Base-by-base conservation (phyloP, 2,113 vertebrate genomes). In the Pterocles burchelli region DNA sequence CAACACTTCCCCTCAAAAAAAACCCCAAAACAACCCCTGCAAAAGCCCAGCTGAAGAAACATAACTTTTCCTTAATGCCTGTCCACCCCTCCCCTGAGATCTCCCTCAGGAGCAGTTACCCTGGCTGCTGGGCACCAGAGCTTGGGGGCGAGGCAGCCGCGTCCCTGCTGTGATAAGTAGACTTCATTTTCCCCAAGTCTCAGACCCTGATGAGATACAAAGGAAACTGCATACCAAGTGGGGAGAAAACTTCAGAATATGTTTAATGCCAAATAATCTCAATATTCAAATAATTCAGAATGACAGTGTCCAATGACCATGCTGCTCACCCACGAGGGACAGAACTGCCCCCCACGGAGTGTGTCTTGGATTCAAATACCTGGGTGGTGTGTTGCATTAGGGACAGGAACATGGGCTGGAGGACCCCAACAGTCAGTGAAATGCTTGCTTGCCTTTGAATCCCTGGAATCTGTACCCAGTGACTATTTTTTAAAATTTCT, bases 321-420 rank as follows among this genome's bases (percentile, higher is more conserved):
- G 1, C 28, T 43, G 46, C 21, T 65, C 71, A 12, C 43, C 59
- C 8, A 3, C 0, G 0, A 0, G 4, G 20, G 17, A 4, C 12
- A 54, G 21, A 83, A 38, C 41, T 34, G 20, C 4, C 24, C 49
- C 5, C n/a, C 5, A 3, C 41, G 38, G 19, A 21, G 49, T 6
- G 0, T 10, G 5, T 28, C 45, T 65, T 5, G 1, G 52, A 20
- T 28, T 41, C 3, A 4, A 33, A 34, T 3, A 3, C 13, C 7
- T 26, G 28, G 58, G 36, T 55, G 4, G 0, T 1, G 1, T 51
- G 34, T 21, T 58, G 22, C 2, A 2, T 33, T 54, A 12, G 74
- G 58, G 52, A 45, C 38, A 36, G 48, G 29, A 57, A 58, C 2
- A 7, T 41, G 62, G 66, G 43, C 10, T 65, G 48, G 38, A 29